Percentiles rank a stretch among this genome's conserved stretches.
phyloP scores from a whole-genome alignment of 2,888 invertebrate genomes.

The Tipula lateralis region DNA sequence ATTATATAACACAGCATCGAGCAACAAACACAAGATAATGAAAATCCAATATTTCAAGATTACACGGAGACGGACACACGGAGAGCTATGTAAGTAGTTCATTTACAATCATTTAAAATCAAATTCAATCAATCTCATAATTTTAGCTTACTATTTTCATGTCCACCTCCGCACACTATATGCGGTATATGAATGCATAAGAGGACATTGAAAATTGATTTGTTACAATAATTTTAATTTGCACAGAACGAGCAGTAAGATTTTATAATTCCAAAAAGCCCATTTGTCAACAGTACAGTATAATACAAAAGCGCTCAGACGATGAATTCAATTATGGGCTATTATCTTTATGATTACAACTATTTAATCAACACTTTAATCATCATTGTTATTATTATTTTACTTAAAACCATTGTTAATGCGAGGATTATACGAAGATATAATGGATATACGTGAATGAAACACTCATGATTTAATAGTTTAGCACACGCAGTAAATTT shows the following conservation, averaged over 20 bases:
- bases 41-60: not conserved
- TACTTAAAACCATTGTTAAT: not conserved
- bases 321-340: not conserved
- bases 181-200: not conserved
- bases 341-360: not conserved
- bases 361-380: slow-evolving; percentile 15
- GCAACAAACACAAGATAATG: not conserved
- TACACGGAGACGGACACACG: not conserved
- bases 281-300: not conserved
- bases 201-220: not conserved
- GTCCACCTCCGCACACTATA: not conserved
- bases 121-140: not conserved
- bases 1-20: too few species aligned
- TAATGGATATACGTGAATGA: too few species aligned
- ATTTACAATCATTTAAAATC: not conserved
- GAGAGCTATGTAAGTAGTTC: not conserved
- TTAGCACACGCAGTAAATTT: too few species aligned
- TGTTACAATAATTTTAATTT: not conserved
- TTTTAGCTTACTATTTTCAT: not conserved
- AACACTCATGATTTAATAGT: too few species aligned
- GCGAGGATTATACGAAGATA: not conserved
- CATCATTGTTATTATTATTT: not conserved
- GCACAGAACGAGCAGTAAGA: not conserved
- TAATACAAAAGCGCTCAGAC: not conserved
- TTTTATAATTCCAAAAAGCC: not conserved